These are phyloP conservation scores for Bimastos eiseni DNA, from an alignment of 2,888 invertebrate genomes.

Conservation along the genomic window DNA sequence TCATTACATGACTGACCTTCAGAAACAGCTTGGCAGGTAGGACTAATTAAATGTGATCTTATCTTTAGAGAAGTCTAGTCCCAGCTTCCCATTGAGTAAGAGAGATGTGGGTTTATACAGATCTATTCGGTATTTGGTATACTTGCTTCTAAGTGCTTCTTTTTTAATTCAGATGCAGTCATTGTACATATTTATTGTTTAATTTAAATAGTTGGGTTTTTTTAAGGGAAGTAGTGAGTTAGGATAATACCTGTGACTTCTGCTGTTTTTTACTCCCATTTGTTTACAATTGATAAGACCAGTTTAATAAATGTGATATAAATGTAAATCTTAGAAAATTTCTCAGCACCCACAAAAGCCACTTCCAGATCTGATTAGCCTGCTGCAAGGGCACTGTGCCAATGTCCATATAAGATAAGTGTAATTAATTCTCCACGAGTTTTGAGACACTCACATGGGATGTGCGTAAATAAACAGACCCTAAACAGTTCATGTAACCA, in stretches of 20 bases:
- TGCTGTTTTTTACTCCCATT: background rate
- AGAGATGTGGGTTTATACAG: background rate
- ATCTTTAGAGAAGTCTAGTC: background rate
- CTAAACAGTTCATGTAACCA: no score
- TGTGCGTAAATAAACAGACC: no score
- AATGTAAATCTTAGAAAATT: background rate
- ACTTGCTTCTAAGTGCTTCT: background rate
- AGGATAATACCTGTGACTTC: background rate
- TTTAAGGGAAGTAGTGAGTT: background rate
- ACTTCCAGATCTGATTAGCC: no score
- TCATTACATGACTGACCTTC: slow-evolving; percentile 81
- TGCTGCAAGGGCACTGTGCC: no score
- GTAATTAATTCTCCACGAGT: background rate
- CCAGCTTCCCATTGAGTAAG: background rate
- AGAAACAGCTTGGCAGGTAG: slow-evolving; percentile 80
- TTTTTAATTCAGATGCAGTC: background rate
- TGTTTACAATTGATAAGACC: background rate
- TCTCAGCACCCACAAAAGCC: no score
- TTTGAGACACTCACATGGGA: background rate
- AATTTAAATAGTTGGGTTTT: background rate
- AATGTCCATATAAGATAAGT: no score
- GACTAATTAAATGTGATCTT: background rate
- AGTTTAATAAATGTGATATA: background rate
- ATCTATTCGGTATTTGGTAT: background rate
- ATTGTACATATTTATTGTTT: background rate